Base-by-base conservation (phyloP, 2,888 invertebrate species). In the Plutella xylostella region DNA sequence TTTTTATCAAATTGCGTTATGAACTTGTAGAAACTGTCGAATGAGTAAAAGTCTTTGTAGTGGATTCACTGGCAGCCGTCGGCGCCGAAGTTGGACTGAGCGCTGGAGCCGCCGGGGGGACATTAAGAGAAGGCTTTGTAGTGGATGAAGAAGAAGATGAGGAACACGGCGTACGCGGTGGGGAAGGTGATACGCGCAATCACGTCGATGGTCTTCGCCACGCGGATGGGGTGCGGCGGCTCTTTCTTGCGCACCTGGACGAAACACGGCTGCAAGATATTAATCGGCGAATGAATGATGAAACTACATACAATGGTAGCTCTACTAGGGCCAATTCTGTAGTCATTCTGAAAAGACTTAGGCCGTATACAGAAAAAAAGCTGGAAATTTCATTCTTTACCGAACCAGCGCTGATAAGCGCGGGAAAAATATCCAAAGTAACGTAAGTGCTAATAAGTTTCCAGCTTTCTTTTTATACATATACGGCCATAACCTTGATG, bases 91-190 rank as follows among this genome's bases (percentile, higher is more conserved):
- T 20, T 20, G 11, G 18, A 11, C 28, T 28, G 11, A 12, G 6
- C 28, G n/a, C 28, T 28, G 22, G 9, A 39, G 39, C 39, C 17
- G 15, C 22, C 11, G 39, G 9, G 34, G 55, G 64, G 71, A 68
- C 70, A 68, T 85, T 90, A 88, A 82, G 88, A 88, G 72, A 91
- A 92, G 83, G 92, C 93, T 82, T 93, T 94, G 86, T 95, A 95
- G 86, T 94, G 94, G 68, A 94, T 93, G 87, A 96, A 96, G 88
- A 96, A 96, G 87, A 95, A 96, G 75, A 94, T 92, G 67, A 96
- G 90, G 86, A 96, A 96, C 73, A 95, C 90, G 71, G 94, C 91
- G 83, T 94, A 96, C 68, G 96, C 94, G 61, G 93, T 90, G 60
- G 96, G 96, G 86, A 96, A 96, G 61, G 94, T 94, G 76, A 96